Evolutionary conservation across 2,113 vertebrate genomes (phyloP).

Genomic region (Atlantisia rogersi): DNA sequence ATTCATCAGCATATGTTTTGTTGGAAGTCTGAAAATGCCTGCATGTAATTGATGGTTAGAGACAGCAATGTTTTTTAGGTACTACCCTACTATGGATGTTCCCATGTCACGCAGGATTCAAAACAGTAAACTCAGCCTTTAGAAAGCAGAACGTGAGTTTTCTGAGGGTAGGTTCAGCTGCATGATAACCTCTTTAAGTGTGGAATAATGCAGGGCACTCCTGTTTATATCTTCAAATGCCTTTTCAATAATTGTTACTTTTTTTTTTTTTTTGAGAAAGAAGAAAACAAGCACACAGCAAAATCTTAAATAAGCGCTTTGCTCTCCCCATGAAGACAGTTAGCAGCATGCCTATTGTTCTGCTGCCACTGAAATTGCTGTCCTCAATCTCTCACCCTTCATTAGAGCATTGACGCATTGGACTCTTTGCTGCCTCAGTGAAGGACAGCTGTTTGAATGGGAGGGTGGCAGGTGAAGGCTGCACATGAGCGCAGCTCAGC

Average conservation of each 20-base stretch:
- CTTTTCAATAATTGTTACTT: neutral
- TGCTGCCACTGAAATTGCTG: neutral
- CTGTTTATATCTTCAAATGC: neutral
- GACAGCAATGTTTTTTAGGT: neutral
- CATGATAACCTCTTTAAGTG: neutral
- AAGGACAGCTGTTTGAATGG: neutral
- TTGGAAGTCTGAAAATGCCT: conserved; percentile 9
- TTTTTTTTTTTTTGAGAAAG: neutral
- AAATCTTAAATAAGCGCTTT: neutral
- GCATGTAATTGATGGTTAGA: neutral
- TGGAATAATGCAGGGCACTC: neutral
- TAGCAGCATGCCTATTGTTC: neutral
- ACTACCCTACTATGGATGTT: neutral
- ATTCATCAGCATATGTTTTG: conserved; percentile 10
- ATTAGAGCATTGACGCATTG: rapidly evolving
- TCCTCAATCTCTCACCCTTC: neutral
- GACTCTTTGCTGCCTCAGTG: neutral
- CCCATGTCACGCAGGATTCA: neutral
- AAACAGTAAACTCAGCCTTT: neutral
- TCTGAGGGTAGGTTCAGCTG: neutral
- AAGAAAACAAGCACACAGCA: neutral
- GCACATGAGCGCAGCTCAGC: neutral
- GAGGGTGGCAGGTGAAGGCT: neutral
- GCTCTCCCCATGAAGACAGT: rapidly evolving
- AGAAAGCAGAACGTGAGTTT: neutral